Percentiles rank a stretch among this genome's conserved stretches.
Conservation (phyloP, 2,113 vertebrate species). For the Fulica atra region DNA sequence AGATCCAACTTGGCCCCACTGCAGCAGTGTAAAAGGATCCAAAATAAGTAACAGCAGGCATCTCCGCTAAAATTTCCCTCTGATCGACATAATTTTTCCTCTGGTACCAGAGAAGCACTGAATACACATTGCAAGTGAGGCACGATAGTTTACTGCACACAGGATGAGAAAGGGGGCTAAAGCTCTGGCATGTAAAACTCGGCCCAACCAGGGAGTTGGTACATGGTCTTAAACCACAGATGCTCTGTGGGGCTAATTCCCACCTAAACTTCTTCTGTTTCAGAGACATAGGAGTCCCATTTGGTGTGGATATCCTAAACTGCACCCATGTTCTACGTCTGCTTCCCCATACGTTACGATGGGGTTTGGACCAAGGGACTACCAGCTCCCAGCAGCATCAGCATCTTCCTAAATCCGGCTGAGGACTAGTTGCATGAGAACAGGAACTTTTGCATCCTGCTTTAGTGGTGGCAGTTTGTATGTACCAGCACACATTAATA, state of each 20-base stretch:
- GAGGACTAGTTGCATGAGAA: neutral
- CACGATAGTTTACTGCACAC: neutral
- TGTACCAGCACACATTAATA: neutral
- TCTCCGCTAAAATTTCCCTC: constrained; percentile 22
- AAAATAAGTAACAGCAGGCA: constrained; percentile 67
- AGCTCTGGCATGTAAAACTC: neutral
- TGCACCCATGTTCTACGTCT: neutral
- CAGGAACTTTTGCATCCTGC: neutral
- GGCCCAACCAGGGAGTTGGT: neutral
- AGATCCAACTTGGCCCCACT: constrained; percentile 23
- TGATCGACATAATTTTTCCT: constrained; percentile 30
- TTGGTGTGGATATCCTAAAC: neutral
- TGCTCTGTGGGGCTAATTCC: neutral
- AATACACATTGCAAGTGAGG: neutral
- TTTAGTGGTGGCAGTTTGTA: neutral
- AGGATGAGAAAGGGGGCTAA: neutral
- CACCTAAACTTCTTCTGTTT: neutral
- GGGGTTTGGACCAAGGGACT: neutral
- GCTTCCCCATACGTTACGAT: neutral
- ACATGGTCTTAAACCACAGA: neutral
- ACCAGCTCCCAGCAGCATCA: neutral
- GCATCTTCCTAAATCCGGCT: neutral
- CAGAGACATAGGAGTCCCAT: neutral
- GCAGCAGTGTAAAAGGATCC: constrained; percentile 28
- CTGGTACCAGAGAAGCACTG: constrained; percentile 3